Evolutionary conservation across 2,113 vertebrate species (phyloP).

Genomic region (Emberiza fucata): DNA sequence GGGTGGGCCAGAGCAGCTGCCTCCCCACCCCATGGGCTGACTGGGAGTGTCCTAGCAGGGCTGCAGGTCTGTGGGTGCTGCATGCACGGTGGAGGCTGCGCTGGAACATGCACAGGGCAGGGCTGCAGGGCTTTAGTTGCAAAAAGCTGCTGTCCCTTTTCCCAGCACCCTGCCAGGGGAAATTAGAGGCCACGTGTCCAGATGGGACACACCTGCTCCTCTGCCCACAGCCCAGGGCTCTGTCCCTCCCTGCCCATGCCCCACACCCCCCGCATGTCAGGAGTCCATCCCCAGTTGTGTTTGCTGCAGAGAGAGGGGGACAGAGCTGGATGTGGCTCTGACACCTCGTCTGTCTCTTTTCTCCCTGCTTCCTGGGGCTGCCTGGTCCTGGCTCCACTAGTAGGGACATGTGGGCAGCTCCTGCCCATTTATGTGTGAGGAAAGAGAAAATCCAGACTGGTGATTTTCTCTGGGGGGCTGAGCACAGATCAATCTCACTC

Average conservation of each 20-base stretch:
- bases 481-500: constrained; percentile 59
- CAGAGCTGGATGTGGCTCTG: neutral
- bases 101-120: neutral
- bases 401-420: neutral
- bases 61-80: neutral
- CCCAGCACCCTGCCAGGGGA: rapidly evolving
- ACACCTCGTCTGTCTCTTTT: neutral
- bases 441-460: constrained; percentile 28
- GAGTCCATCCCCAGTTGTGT: neutral
- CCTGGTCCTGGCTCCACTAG: neutral
- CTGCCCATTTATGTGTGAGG: constrained; percentile 36
- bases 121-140: neutral
- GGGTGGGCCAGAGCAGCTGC: neutral
- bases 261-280: neutral
- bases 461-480: constrained; percentile 59
- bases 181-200: rapidly evolving
- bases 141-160: neutral
- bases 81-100: rapidly evolving
- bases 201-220: rapidly evolving
- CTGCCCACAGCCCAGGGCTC: neutral
- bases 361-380: neutral
- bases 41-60: neutral
- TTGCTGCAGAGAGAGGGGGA: neutral
- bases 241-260: neutral
- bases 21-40: rapidly evolving